Evolutionary conservation across 2,113 vertebrate genomes (phyloP), one percentile per base, ranked within the genome.

Genomic region (Microtus ochrogaster): DNA sequence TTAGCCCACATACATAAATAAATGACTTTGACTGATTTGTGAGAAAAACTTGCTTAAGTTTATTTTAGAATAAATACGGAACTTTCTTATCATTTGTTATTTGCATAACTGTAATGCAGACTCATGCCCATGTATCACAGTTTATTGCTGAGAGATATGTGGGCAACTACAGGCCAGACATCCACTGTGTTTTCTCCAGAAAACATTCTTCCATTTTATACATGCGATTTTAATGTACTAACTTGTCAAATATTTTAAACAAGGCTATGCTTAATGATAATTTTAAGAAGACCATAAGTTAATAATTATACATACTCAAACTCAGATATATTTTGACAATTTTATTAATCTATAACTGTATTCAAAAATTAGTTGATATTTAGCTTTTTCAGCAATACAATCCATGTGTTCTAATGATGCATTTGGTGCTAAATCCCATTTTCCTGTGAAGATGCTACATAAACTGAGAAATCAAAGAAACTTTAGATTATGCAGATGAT

Each of bases 81-180:
- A 30, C 13, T 87, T 89, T 91, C 47, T 33, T 58, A 21, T 92
- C 41, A 39, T 66, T 89, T 92, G 44, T 30, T 77, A 63, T 58
- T 81, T 82, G 39, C 1, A n/a, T 87, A 39, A 77, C 12, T 83
- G 26, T 49, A 49, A 52, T 22, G 68, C n/a, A 4, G 0, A 52
- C 1, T 73, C 2, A 49, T 47, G 4, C 61, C 21, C 65, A 16
- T 13, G 1, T 4, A 70, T 95, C 28, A 70, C 6, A 79, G 68
- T 87, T 91, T 92, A 70, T 83, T 93, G 72, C 26, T 66, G 58
- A 92, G 55, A 91, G 91, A 76, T 61, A 78, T 49, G 4, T 90
- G 8, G 28, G 47, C 33, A 94, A 9, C 8, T 74, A 39, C 0
- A 66, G 39, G 61, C 6, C 21, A 5, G 4, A 88, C 1, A 61